Base-by-base conservation (phyloP, 2,888 invertebrate species). In the Encarsia formosa region DNA sequence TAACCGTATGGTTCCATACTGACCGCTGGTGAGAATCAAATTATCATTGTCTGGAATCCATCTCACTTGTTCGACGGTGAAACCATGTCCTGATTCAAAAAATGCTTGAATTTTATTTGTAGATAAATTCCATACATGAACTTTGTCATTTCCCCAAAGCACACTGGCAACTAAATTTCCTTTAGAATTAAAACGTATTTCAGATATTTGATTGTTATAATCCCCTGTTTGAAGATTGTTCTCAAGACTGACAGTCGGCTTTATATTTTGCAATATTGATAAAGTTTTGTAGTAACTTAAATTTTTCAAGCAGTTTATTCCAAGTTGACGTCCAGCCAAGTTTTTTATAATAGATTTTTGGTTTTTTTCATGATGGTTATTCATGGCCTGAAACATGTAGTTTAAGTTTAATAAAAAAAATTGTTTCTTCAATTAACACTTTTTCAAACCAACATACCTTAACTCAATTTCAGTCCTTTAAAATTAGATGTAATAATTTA, bases 181-280 rank as follows among this genome's bases (percentile, higher is more conserved):
- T 46, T 53, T 53, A 40, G 29, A 35, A 24, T 53, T 49, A 19
- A 53, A 53, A n/a, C 44, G 45, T 15, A 53, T 49, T 15, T 49
- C 48, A 8, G 44, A 48, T 5, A 53, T 53, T 29, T 49, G 53
- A 23, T 26, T 44, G 19, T 44, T 53, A 31, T 44, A n/a, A n/a
- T n/a, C n/a, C 5, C 34, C 13, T 19, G 44, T 15, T 6, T 20
- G 24, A 6, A 44, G 35, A 40, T 15, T 5, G 23, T 49, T 53
- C 24, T 39, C 34, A 16, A 48, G 41, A 9, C 18, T 16, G 13
- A 11, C 42, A 23, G 40, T 38, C 2, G 38, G 42, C 23, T 34
- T 54, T 20, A 46, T 43, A 26, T 42, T 47, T 40, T 39, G 23
- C 23, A 50, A 19, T 31, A 31, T 29, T 43, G 38, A 43, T 4